A percentile compares a stretch with the other conserved stretches of the same genome.
Evolutionary conservation across 2,797 vertebrate genomes (phyloP).

Genomic region (Pogonophryne albipinna): DNA sequence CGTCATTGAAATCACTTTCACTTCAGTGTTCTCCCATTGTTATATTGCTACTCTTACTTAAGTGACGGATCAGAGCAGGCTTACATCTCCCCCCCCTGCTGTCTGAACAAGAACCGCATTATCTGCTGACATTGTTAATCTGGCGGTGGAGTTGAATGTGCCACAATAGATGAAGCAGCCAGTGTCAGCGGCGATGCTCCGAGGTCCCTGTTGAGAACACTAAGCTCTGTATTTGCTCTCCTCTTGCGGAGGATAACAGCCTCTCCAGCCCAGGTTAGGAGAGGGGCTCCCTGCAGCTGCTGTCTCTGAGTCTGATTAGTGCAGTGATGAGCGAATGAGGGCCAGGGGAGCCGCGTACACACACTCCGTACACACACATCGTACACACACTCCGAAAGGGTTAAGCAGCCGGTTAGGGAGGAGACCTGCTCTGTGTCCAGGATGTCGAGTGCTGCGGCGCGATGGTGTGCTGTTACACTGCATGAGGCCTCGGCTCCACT

Average conservation of each 20-base stretch:
- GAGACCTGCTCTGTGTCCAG: conserved; percentile 85
- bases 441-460: conserved; percentile 79
- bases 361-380: conserved; percentile 30
- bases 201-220: conserved; percentile 78
- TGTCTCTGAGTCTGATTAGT: conserved; percentile 83
- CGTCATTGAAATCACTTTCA: background rate
- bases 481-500: conserved; percentile 82
- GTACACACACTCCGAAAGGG: conserved; percentile 73
- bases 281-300: conserved; percentile 84
- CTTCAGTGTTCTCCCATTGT: background rate
- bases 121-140: conserved; percentile 48
- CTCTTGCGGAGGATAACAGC: conserved; percentile 78
- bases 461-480: conserved; percentile 83
- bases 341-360: conserved; percentile 60
- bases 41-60: conserved; percentile 7
- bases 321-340: conserved; percentile 81
- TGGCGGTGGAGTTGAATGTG: conserved; percentile 40
- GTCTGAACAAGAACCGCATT: conserved; percentile 37
- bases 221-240: conserved; percentile 80
- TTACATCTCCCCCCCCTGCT: conserved; percentile 14
- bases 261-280: conserved; percentile 79
- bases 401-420: conserved; percentile 81
- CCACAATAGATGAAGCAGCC: conserved; percentile 58
- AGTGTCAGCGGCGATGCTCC: conserved; percentile 69
- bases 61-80: background rate